Evolutionary conservation across 2,888 invertebrate species (phyloP), one percentile per base, ranked within the genome.

Genomic region (Xestia ashworthii): DNA sequence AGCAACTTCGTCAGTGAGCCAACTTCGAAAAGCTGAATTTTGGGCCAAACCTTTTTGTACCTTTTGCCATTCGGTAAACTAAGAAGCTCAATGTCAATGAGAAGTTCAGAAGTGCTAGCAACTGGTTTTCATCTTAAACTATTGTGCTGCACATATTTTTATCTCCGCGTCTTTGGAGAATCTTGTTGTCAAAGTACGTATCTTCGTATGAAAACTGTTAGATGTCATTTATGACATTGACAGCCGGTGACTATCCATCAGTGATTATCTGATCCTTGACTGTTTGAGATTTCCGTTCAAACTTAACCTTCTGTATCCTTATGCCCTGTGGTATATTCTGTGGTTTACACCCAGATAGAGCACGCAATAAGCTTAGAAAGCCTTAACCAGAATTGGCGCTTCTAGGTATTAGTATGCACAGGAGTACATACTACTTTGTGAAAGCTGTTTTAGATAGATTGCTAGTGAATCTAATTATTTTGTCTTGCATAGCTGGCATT

Each of bases 331-430:
- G 19, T 22, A 14, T 69, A 48, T 46, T 32, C 12, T 74, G 80
- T 65, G 64, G 81, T 69, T 68, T 69, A 64, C 22, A 66, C 70
- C 44, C 38, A 55, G 50, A 62, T 50, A 69, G 53, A 70, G 32
- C 48, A 69, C 48, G 66, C 44, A 71, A 46, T 67, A 73, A 64
- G 81, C 85, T 58, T 76, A 71, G 69, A 81, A 73, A 67, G 84
- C 75, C 41, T 81, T 67, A 64, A 71, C 76, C 58, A 60, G 69
- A 62, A 70, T 66, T 64, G 46, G 50, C 41, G 46, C 72, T 81
- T 71, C 44, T 60, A 84, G 66, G 66, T 80, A 50, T 68, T 64
- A 69, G 71, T 84, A 58, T 58, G 84, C 58, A 19, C n/a, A 64
- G 22, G 66, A 44, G 14, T 46, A 46, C 55, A 22, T 60, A 12